Percentiles rank a stretch among this genome's conserved stretches.
These are phyloP conservation scores for Pelobates fuscus DNA, from an alignment of 2,113 vertebrate species.

Conservation along the genomic window DNA sequence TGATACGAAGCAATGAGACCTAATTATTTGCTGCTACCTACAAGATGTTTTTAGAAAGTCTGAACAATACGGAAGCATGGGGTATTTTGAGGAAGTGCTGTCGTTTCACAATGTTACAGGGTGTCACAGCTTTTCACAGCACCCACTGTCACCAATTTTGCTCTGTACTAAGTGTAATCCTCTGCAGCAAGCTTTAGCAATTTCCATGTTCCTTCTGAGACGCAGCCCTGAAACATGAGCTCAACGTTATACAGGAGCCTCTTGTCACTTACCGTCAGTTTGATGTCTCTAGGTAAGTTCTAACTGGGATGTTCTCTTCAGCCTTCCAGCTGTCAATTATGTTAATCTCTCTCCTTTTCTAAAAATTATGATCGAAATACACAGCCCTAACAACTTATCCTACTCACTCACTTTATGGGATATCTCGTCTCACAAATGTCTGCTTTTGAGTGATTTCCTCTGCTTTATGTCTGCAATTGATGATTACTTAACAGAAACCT, in stretches of 20 bases:
- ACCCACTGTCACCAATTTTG: background rate
- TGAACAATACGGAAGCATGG: background rate
- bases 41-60: background rate
- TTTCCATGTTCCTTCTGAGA: background rate
- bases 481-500: no score
- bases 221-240: background rate
- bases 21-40: background rate
- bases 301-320: background rate
- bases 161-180: background rate
- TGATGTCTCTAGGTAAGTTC: slow-evolving; percentile 15
- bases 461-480: no score
- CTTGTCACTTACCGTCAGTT: background rate
- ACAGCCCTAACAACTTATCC: no score
- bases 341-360: no score
- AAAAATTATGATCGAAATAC: no score
- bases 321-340: background rate
- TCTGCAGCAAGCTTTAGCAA: background rate
- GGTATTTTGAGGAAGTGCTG: background rate
- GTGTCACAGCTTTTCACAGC: background rate
- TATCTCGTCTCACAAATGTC: no score
- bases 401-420: no score
- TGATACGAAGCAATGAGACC: background rate
- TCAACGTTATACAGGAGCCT: background rate
- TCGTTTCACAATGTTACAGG: background rate
- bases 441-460: no score